Base-by-base conservation (phyloP, 2,888 invertebrate genomes). In the Plagodis pulveraria region DNA sequence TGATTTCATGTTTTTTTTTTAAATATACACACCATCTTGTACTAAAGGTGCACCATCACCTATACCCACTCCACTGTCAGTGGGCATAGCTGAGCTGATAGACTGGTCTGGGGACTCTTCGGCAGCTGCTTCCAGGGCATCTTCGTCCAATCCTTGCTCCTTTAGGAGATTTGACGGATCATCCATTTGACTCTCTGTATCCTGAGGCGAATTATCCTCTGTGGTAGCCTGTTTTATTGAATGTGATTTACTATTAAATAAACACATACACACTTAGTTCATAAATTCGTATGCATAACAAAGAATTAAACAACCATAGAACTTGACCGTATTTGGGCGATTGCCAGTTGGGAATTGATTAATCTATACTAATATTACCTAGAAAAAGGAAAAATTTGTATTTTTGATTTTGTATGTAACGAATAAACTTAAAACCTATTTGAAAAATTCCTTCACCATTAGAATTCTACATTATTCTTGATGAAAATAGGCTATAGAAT, bases 51-150 rank as follows among this genome's bases (percentile, higher is more conserved):
- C 83, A 40, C 82, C 86, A 67, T 89, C 89, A n/a, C 87, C 87
- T 52, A 89, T 88, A n/a, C 81, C 83, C 4, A 82, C 83, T 12
- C 82, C 85, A 70, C 86, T 85, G 50, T 86, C 86, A 50, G 87
- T 86, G 1, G 91, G 92, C 83, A 90, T 85, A 0, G 91, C 92
- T 0, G 93, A 93, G 68, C 91, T 93, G 56, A 91, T 91, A 1
- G 92, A 92, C 73, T 93, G 93, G 64, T 93, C 93, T 0, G 93
- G 93, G 22, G 91, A 93, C 66, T 90, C 93, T 65, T 92, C 93
- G 32, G 89, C 86, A 6, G 76, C 72, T 32, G 73, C 81, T n/a
- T 78, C 83, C 5, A 74, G 75, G 7, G 80, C 84, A 58, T 87
- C 74, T 9, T 86, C 89, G 34, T 87, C 88, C 47, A 86, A 62